Conservation (phyloP, 2,888 invertebrate species). For the Slavum lentiscoides region DNA sequence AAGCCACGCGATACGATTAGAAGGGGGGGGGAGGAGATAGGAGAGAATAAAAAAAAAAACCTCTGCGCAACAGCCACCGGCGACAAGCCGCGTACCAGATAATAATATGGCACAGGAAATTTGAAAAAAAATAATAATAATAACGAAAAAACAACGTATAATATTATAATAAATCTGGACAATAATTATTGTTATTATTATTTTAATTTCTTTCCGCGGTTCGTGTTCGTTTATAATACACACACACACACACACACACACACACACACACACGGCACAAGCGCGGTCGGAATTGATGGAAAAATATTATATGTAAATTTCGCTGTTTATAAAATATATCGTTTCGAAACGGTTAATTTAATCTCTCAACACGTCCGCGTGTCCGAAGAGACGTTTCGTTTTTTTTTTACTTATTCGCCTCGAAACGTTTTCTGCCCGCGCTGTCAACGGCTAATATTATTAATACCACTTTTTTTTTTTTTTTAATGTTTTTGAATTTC, state of each 20-base stretch:
- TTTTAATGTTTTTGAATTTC: no score
- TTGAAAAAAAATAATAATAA: conserved; percentile 10
- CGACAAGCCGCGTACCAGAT: conserved; percentile 21
- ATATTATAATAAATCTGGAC: conserved; percentile 35
- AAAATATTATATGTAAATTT: conserved; percentile 10
- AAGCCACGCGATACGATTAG: background rate
- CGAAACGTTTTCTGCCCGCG: no score
- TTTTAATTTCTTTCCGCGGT: conserved; percentile 28
- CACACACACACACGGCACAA: no score
- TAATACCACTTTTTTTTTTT: no score
- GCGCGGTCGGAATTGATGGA: background rate
- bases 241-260: no score
- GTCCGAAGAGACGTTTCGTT: background rate
- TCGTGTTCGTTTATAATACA: no score
- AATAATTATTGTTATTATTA: conserved; percentile 32
- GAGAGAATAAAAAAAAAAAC: conserved; percentile 4
- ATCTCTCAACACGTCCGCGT: conserved; percentile 28
- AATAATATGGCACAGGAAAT: conserved; percentile 40
- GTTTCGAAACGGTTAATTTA: conserved; percentile 22
- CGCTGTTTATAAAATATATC: background rate
- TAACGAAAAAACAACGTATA: background rate
- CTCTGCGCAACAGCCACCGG: conserved; percentile 2
- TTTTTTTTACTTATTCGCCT: background rate
- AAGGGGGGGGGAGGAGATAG: no score
- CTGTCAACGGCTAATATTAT: no score